phyloP scores from a whole-genome alignment of 2,113 vertebrate genomes.

The Myotis davidii region DNA sequence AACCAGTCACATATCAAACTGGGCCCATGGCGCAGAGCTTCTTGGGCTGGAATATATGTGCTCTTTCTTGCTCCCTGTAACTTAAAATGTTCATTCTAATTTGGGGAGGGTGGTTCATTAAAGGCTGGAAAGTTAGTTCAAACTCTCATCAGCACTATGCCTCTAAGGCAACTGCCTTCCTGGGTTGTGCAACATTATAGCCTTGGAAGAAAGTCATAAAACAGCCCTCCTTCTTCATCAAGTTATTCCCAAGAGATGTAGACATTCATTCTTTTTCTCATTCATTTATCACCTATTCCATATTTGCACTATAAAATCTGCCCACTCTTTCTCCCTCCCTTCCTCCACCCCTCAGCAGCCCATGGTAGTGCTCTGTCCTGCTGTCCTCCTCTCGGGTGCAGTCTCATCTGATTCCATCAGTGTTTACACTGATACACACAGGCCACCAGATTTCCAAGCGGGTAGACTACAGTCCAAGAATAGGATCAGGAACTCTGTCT shows the following conservation, averaged over 20 bases:
- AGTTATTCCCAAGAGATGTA: background rate
- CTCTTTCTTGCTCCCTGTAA: background rate
- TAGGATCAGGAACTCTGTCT: slow-evolving; percentile 32
- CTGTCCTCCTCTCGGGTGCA: background rate
- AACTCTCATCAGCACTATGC: background rate
- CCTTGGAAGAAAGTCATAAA: slow-evolving; percentile 4
- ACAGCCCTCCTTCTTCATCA: background rate
- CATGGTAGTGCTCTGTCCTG: background rate
- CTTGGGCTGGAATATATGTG: background rate
- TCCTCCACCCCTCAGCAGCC: background rate
- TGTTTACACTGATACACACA: background rate
- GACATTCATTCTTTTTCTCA: slow-evolving; percentile 12
- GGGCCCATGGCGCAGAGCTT: background rate
- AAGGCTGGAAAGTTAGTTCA: background rate
- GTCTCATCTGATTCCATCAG: background rate
- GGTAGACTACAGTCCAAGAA: background rate
- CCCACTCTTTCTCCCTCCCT: background rate
- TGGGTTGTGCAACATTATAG: background rate
- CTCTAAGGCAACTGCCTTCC: background rate
- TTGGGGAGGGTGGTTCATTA: background rate
- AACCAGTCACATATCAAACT: background rate
- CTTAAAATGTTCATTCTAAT: slow-evolving; percentile 37
- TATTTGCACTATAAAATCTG: background rate
- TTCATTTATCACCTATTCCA: background rate
- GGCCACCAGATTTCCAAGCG: background rate